A percentile compares a stretch with the other conserved stretches of the same genome.
Conservation (phyloP, 2,113 vertebrate genomes). For the Saccopteryx bilineata region DNA sequence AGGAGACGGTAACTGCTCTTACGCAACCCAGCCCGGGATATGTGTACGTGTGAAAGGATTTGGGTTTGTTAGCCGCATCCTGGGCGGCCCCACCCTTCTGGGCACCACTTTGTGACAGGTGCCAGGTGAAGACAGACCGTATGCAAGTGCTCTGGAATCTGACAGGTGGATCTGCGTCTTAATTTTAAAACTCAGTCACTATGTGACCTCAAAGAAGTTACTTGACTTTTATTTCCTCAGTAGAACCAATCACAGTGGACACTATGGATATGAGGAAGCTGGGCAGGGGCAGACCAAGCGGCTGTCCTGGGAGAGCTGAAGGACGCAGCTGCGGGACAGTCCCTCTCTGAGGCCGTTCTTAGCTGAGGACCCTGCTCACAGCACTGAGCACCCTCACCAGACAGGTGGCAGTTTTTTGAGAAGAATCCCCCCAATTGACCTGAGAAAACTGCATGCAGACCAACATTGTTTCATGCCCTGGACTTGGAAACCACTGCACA, state of each 20-base stretch:
- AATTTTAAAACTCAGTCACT: slow-evolving; percentile 6
- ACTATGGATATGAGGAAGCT: not conserved
- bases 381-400: too few relatives aligned
- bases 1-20: not conserved
- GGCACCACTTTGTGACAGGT: not conserved
- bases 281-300: not conserved
- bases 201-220: not conserved
- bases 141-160: not conserved
- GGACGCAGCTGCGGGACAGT: rapidly evolving
- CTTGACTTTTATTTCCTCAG: slow-evolving; percentile 22
- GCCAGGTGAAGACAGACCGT: not conserved
- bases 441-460: not conserved
- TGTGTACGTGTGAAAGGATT: not conserved
- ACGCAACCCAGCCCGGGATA: not conserved
- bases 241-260: too few relatives aligned
- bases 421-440: not conserved
- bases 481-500: not conserved
- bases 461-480: not conserved
- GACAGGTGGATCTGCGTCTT: not conserved
- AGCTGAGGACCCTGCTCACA: not conserved
- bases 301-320: not conserved
- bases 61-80: not conserved
- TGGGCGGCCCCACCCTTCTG: not conserved
- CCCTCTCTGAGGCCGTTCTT: not conserved
- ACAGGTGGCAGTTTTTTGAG: not conserved